A percentile compares a stretch with the other conserved stretches of the same genome.
Conservation (phyloP, 2,888 invertebrate species). For the Teleogryllus oceanicus region DNA sequence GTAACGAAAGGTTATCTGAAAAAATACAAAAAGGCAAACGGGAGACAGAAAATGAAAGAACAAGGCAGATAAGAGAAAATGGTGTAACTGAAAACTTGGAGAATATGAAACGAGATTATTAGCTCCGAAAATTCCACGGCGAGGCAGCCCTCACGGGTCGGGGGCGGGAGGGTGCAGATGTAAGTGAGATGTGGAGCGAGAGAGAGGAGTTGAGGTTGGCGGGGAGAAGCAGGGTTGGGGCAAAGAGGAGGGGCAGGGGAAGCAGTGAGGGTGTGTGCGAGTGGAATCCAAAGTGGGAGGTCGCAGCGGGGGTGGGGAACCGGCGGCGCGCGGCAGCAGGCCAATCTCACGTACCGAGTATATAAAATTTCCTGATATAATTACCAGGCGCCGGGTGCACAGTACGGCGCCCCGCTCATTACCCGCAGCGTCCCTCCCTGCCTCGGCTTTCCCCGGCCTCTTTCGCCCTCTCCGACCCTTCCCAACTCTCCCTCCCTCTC, state of each 20-base stretch:
- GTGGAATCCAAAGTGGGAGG: slow-evolving; percentile 3
- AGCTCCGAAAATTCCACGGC: background rate
- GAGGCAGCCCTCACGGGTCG: no score
- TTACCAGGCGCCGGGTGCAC: slow-evolving; percentile 1
- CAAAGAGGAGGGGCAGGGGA: background rate
- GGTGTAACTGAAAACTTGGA: background rate
- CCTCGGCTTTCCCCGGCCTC: background rate
- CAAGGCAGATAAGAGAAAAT: background rate
- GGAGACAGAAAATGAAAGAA: background rate
- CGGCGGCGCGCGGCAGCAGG: slow-evolving; percentile 1
- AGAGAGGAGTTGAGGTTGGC: background rate
- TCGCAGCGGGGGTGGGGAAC: background rate
- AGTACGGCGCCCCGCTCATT: background rate
- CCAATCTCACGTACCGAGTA: slow-evolving; percentile 10
- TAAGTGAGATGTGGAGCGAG: no score
- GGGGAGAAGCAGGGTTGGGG: background rate
- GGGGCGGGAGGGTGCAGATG: no score
- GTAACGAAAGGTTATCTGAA: background rate
- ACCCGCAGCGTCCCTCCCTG: background rate
- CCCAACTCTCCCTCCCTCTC: background rate
- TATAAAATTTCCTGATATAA: slow-evolving; percentile 18
- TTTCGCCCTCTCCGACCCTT: background rate
- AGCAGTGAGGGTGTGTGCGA: background rate
- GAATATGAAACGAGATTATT: background rate
- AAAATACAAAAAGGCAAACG: background rate